These are phyloP conservation scores for Sarcophaga variegata DNA, from an alignment of 2,888 invertebrate genomes.

Conservation along the genomic window DNA sequence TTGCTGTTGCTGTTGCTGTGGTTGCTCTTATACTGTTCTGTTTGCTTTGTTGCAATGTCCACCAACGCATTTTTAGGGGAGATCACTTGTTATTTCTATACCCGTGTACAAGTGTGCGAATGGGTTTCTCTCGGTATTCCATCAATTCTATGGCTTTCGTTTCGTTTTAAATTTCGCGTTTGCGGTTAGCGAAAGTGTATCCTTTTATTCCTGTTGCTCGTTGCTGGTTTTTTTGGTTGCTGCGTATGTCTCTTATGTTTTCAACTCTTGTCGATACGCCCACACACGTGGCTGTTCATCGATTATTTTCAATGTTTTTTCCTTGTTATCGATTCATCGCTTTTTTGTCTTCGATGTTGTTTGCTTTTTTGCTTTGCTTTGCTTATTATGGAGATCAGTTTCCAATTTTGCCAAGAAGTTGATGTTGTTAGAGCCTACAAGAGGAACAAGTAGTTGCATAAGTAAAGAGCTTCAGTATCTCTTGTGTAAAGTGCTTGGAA, in stretches of 20 bases:
- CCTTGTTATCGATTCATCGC: background rate
- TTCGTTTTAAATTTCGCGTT: conserved; percentile 67
- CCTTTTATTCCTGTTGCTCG: background rate
- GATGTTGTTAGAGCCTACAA: too few relatives aligned
- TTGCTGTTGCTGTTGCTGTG: too few relatives aligned
- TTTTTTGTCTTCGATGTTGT: background rate
- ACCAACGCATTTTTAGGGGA: conserved; percentile 60
- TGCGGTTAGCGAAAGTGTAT: conserved; percentile 63
- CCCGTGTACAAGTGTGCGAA: background rate
- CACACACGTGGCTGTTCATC: conserved; percentile 51
- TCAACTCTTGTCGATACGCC: conserved; percentile 44
- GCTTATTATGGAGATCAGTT: conserved; percentile 19
- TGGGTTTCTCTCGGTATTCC: conserved; percentile 35
- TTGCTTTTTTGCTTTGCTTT: background rate
- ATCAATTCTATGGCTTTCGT: conserved; percentile 67
- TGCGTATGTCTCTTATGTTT: conserved; percentile 10
- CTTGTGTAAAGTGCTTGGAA: background rate
- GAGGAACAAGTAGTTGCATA: too few relatives aligned
- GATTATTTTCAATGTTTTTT: background rate
- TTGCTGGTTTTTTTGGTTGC: background rate
- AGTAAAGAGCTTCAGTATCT: too few relatives aligned
- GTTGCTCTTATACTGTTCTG: too few relatives aligned
- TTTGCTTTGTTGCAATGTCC: conserved; percentile 20
- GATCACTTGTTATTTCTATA: conserved; percentile 41
- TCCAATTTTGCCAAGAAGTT: background rate